Base-by-base conservation (phyloP, 2,113 vertebrate species). In the Condylura cristata region DNA sequence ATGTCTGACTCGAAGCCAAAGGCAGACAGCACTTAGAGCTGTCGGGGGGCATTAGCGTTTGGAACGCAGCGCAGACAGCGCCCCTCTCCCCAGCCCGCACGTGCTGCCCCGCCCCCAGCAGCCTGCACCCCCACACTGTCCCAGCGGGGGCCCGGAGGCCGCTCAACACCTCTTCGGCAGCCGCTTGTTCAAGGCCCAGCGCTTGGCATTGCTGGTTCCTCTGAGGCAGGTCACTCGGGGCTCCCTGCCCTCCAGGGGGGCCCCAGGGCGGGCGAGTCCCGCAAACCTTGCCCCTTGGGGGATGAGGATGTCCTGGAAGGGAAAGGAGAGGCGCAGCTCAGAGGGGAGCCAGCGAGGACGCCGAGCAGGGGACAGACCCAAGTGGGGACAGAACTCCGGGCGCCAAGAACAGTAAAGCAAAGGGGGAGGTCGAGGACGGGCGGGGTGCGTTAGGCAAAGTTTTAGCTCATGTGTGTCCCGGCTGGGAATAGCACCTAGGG, bases 1-100 rank as follows among this genome's bases (percentile, higher is more conserved):
- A 28, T 16, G 89, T 95, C 93, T 97, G 96, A 97, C 94, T 95
- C 91, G 34, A 74, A 96, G 96, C 91, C 91, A 93, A 94, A 96
- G 83, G 93, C 32, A 95, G 94, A 95, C 89, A 82, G 95, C 95
- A 93, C 96, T 96, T 92, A 96, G 83, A 86, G 91, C 93, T 93
- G 79, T 87, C 96, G 34, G 22, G 18, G 48, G 84, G 74, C 76
- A 48, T 92, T 96, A 96, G 58, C 2, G 68, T 95, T 86, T 75
- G 66, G 70, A 89, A 65, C 92, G 48, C 30, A 87, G 44, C 66
- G 13, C 83, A 66, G 83, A 88, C 53, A 26, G 46, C 71, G 89
- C 41, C 82, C 56, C 10, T 32, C 78, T 83, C 66, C 75, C 84
- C 76, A 4, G 76, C 66, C 39, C 58, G 13, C 56, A 2, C 30